Conservation (phyloP, 64 coral and sea anemone genomes). For the Stichodactyla helianthus region DNA sequence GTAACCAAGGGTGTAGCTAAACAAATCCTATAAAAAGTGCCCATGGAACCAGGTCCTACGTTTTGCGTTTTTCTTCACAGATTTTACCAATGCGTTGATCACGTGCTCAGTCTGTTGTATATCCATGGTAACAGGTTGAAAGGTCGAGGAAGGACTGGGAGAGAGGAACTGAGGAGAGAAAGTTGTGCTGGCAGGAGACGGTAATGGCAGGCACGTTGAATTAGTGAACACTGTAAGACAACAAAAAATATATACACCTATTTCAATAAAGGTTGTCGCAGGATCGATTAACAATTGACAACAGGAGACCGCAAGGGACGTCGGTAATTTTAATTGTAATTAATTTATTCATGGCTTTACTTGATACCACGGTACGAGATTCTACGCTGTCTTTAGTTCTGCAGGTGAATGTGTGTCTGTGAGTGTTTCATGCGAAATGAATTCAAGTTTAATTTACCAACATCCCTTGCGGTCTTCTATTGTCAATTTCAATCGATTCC, state of each 20-base stretch:
- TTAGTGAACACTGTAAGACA: slow-evolving; percentile 7
- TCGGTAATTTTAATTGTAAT: too few relatives aligned
- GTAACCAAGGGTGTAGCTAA: too few relatives aligned
- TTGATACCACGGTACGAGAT: too few relatives aligned
- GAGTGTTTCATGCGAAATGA: too few relatives aligned
- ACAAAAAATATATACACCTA: neutral
- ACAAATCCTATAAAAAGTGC: neutral
- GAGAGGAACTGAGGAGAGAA: slow-evolving; percentile 23
- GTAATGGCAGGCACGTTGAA: neutral
- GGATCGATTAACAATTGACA: too few relatives aligned
- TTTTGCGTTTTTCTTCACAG: slow-evolving; percentile 72
- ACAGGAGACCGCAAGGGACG: too few relatives aligned
- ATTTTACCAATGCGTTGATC: slow-evolving; percentile 58
- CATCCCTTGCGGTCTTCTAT: too few relatives aligned
- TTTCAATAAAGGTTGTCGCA: neutral
- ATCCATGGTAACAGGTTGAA: slow-evolving; percentile 42
- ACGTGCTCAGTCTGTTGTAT: slow-evolving; percentile 67
- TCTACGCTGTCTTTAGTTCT: too few relatives aligned
- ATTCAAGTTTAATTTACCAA: too few relatives aligned
- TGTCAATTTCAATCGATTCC: too few relatives aligned
- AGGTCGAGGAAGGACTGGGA: slow-evolving; percentile 18
- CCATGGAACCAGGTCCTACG: slow-evolving; percentile 37
- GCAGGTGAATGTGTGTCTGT: too few relatives aligned
- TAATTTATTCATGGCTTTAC: too few relatives aligned
- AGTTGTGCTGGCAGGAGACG: neutral